phyloP scores from a whole-genome alignment of 2,113 vertebrate species.

The Poeciliopsis prolifica region DNA sequence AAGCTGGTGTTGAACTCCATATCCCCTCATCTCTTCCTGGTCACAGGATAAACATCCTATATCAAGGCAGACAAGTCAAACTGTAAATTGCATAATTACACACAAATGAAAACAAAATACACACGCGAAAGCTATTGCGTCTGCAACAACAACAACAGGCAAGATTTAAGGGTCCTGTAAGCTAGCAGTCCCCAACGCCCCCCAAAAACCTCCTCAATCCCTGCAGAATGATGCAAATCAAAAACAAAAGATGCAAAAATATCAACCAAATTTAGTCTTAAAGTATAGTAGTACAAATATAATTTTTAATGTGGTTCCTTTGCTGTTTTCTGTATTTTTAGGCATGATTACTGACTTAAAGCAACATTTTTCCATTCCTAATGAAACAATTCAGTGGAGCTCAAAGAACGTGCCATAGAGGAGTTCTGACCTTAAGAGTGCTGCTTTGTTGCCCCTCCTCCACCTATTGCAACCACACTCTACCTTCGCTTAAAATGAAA shows the following conservation, averaged over 20 bases:
- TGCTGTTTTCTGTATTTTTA: background rate
- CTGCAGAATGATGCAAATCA: background rate
- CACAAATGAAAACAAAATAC: background rate
- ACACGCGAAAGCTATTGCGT: background rate
- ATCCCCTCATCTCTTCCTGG: background rate
- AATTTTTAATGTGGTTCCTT: background rate
- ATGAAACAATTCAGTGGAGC: background rate
- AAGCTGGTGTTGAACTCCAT: background rate
- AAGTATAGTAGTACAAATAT: no score
- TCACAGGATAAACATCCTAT: background rate
- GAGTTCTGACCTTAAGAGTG: background rate
- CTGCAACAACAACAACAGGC: background rate
- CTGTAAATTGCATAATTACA: background rate
- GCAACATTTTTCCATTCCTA: no score
- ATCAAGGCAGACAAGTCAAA: background rate
- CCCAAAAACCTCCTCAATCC: background rate
- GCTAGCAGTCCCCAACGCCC: no score
- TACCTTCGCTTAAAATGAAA: no score
- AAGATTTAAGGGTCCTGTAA: background rate
- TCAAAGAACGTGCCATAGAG: background rate
- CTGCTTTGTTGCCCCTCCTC: background rate
- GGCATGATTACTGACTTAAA: no score
- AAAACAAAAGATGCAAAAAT: background rate
- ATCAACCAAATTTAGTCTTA: background rate
- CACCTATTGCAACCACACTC: background rate